A percentile compares a stretch with the other conserved stretches of the same genome.
Evolutionary conservation across 2,888 invertebrate species (phyloP).

Genomic region (Drosophila recens): DNA sequence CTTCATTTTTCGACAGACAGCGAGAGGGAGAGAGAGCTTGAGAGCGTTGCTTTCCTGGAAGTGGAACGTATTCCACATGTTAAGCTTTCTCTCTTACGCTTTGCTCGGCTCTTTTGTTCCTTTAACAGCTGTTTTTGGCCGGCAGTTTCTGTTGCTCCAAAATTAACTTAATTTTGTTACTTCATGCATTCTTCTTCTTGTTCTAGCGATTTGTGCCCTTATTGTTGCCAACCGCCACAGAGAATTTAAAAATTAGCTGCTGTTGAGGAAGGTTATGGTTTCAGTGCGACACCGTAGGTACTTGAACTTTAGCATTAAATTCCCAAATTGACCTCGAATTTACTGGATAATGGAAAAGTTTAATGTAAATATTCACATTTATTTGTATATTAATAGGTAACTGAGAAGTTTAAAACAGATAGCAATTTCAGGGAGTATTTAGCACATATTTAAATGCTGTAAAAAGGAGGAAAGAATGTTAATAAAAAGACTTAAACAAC

Average conservation of each 20-base stretch:
- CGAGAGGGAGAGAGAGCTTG: not conserved
- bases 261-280: constrained; percentile 79
- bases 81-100: constrained; percentile 36
- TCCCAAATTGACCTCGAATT: not conserved
- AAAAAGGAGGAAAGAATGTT: not conserved
- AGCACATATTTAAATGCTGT: not conserved
- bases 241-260: constrained; percentile 27
- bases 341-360: no score
- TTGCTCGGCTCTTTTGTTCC: constrained; percentile 21
- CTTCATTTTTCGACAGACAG: constrained; percentile 20
- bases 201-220: constrained; percentile 6
- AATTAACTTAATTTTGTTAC: constrained; percentile 27
- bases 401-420: not conserved
- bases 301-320: not conserved
- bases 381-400: no score
- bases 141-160: constrained; percentile 6
- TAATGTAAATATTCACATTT: no score
- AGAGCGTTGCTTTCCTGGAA: constrained; percentile 49
- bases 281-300: not conserved
- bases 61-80: constrained; percentile 60
- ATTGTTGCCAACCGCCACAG: constrained; percentile 45
- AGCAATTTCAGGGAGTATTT: not conserved
- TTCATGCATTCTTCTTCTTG: constrained; percentile 17
- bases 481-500: not conserved
- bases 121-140: constrained; percentile 62